Conservation (phyloP, 1,140 invertebrate species). For the Vollenhovia emeryi region DNA sequence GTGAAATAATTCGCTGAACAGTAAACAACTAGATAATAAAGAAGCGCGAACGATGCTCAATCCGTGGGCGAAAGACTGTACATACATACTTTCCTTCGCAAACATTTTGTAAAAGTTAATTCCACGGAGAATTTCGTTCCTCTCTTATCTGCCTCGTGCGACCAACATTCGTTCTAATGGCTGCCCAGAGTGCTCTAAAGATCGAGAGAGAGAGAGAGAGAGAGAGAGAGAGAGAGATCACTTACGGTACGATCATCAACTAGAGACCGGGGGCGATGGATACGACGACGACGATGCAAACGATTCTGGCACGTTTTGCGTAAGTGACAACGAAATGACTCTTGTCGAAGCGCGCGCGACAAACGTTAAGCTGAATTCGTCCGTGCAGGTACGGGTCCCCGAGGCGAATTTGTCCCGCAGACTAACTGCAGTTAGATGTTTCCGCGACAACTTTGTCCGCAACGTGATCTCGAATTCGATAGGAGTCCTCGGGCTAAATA, state of each 20-base stretch:
- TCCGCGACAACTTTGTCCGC: conserved; percentile 38
- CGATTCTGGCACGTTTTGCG: neutral
- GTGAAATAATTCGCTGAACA: conserved; percentile 14
- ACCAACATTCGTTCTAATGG: conserved; percentile 10
- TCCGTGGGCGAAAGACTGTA: neutral
- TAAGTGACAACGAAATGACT: conserved; percentile 32
- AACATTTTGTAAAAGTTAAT: conserved; percentile 42
- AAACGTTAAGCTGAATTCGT: conserved; percentile 47
- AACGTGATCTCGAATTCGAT: conserved; percentile 48
- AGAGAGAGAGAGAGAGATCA: too few species aligned
- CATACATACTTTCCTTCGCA: neutral
- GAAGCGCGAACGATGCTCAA: neutral
- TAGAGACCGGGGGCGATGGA: neutral
- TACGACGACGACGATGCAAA: neutral
- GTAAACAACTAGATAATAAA: conserved; percentile 1
- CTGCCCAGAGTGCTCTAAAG: neutral
- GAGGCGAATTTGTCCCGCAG: conserved; percentile 44
- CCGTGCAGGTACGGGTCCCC: conserved; percentile 36
- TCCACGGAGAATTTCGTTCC: conserved; percentile 15
- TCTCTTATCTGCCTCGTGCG: conserved; percentile 6
- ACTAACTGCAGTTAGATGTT: conserved; percentile 56
- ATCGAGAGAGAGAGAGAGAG: too few species aligned
- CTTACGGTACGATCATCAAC: neutral
- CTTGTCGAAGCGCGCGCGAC: conserved; percentile 25
- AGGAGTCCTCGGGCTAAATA: neutral